Conservation (phyloP, 2,797 vertebrate species). For the Poeciliopsis paucimaculata region DNA sequence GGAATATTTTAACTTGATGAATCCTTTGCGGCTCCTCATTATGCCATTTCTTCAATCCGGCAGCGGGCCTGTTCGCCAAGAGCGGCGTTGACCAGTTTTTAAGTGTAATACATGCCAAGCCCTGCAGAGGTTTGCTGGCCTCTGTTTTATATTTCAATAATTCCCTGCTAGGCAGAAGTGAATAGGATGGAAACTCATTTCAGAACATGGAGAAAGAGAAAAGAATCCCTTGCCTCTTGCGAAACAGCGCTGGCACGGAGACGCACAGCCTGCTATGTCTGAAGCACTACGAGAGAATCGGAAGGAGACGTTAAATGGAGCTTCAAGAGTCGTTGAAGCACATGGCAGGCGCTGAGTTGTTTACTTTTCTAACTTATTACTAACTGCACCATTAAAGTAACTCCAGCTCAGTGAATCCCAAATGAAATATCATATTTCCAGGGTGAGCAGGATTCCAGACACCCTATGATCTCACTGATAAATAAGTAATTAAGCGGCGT, state of each 20-base stretch:
- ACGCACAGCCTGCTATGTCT: slow-evolving; percentile 1
- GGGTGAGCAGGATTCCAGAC: slow-evolving; percentile 34
- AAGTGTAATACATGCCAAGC: slow-evolving; percentile 12
- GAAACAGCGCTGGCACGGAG: slow-evolving; percentile 2
- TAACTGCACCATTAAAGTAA: slow-evolving; percentile 49
- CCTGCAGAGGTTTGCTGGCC: slow-evolving; percentile 40
- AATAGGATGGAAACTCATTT: slow-evolving; percentile 26
- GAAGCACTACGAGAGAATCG: slow-evolving; percentile 20
- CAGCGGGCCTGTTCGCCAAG: slow-evolving; percentile 15
- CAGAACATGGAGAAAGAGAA: slow-evolving; percentile 19
- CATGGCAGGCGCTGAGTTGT: slow-evolving; percentile 45
- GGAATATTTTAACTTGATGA: slow-evolving; percentile 52
- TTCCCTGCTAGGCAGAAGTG: slow-evolving; percentile 19
- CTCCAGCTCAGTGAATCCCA: slow-evolving; percentile 31
- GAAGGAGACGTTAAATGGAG: slow-evolving; percentile 23
- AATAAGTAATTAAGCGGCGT: slow-evolving; percentile 45
- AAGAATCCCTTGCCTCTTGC: slow-evolving; percentile 16
- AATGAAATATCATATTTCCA: slow-evolving; percentile 39
- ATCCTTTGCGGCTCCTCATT: slow-evolving; percentile 13
- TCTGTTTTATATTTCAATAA: slow-evolving; percentile 28
- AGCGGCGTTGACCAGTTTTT: slow-evolving; percentile 33
- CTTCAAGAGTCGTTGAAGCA: slow-evolving; percentile 14
- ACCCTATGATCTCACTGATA: slow-evolving; percentile 32
- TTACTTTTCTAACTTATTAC: slow-evolving; percentile 47
- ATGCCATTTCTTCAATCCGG: slow-evolving; percentile 34